A percentile compares a stretch with the other conserved stretches of the same genome.
Evolutionary conservation across 2,888 invertebrate genomes (phyloP).

Genomic region (Drosophila flavopinicola): DNA sequence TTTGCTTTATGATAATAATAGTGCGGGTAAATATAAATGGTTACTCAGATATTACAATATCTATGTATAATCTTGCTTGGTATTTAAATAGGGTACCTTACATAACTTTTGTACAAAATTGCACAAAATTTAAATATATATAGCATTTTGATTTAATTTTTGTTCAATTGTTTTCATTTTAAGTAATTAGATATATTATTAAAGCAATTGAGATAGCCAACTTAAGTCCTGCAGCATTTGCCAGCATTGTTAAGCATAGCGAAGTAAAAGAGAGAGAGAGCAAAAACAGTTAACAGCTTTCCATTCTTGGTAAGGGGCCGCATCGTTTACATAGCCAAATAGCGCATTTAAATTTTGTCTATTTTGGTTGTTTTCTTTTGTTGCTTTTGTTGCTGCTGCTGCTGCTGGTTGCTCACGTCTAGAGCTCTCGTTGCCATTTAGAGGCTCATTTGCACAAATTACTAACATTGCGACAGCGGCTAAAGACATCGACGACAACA

Average conservation of each 20-base stretch:
- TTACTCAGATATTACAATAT: no score
- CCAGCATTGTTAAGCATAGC: slow-evolving; percentile 5
- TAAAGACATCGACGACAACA: slow-evolving; percentile 33
- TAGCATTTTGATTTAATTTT: neutral
- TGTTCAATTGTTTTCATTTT: neutral
- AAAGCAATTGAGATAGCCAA: slow-evolving; percentile 8
- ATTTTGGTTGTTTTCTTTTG: slow-evolving; percentile 21
- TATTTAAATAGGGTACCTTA: no score
- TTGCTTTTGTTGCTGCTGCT: slow-evolving; percentile 7
- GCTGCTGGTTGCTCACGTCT: slow-evolving; percentile 32
- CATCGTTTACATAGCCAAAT: slow-evolving; percentile 69
- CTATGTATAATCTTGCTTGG: no score
- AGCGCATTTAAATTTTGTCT: slow-evolving; percentile 64
- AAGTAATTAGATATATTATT: neutral
- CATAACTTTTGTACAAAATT: no score
- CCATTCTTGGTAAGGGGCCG: slow-evolving; percentile 55
- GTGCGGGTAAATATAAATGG: no score
- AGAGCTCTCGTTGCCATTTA: slow-evolving; percentile 62
- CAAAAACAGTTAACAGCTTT: slow-evolving; percentile 61
- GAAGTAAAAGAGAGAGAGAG: slow-evolving; percentile 10
- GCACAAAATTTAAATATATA: no score
- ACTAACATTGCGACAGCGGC: slow-evolving; percentile 72
- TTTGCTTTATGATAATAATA: no score
- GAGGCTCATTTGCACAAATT: slow-evolving; percentile 82
- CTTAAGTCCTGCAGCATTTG: neutral